Evolutionary conservation across 2,888 invertebrate genomes (phyloP), one percentile per base, ranked within the genome.

Genomic region (Ichneumon xanthorius): DNA sequence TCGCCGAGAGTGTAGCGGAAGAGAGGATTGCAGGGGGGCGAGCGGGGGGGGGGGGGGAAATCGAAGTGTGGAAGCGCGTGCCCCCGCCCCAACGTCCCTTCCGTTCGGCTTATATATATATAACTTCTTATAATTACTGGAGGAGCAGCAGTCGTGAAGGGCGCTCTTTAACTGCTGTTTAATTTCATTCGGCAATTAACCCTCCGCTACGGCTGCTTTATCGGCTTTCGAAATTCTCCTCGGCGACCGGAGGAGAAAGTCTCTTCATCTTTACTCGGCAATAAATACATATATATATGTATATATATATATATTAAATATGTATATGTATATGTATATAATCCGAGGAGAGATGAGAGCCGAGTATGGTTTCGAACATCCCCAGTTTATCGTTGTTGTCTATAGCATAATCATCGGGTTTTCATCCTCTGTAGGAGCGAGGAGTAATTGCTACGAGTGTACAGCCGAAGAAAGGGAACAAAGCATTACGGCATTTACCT

Each of bases 121-220:
- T 92, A 92, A 92, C 92, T 92, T 93, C 91, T 93, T 92, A 92
- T 92, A 92, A 93, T 93, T 93, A 91, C 92, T 92, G 89, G 88
- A 89, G 83, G 70, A 83, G 76, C 80, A 79, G 75, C 70, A 84
- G 80, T 80, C 80, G 33, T 65, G 58, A 73, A 86, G 81, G 77
- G 78, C 68, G 70, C 63, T 77, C 90, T 92, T 91, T 91, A 93
- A 93, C 91, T 92, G 90, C 92, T 91, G 90, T 91, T 93, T 92
- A 92, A 93, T 92, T 93, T 92, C 90, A 91, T 92, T 92, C 90
- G 90, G 90, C 91, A 92, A 93, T 93, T 93, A 93, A 92, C 90
- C 88, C 85, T 88, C 55, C 63, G 53, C 33, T 33, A 30, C 30
- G 30, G 63, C 85, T 88, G 89, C 90, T 91, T 92, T 92, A 92